Base-by-base conservation (phyloP, 1,140 invertebrate species). In the Pseudomyrmex dendroicus region DNA sequence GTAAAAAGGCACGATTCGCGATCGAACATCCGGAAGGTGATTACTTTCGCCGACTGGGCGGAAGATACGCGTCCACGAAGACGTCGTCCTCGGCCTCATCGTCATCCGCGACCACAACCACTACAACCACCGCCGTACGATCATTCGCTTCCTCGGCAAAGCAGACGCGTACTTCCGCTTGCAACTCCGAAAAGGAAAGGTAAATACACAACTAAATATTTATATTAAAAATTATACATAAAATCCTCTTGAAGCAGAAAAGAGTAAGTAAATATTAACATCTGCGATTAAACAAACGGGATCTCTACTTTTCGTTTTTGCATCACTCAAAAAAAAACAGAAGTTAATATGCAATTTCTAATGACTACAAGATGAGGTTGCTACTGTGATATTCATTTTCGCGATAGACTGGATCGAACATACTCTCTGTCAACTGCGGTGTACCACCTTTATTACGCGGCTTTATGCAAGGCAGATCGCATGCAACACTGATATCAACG, bases 1-100 rank as follows among this genome's bases (percentile, higher is more conserved):
- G 97, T 73, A 95, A 96, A 70, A 97, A 97, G 87, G 96, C 96
- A 0, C 94, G 96, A 82, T 95, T 97, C 85, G 96, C 96, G 0
- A 96, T 96, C 52, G 95, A 96, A 85, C 95, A 96, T 87, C 94
- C 95, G 4, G 95, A 96, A 80, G 94, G 95, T 73, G 95, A 96
- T 86, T 94, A 95, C 61, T 95, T 95, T 74, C 94, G 89, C 82
- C 95, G 96, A 74, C 91, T 96, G 85, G 96, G 96, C 8, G 96
- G 96, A 2, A 92, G 95, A 80, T 96, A 95, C 77, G 95, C 95
- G 3, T 95, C 95, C 12, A 91, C 94, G 12, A 93, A 93, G 62
- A 87, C 90, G 3, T 87, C 89, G 50, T 84, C 87, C 2, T 84
- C 88, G 12, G 78, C 85, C 5, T 62, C 85, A 1, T 73, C 61